Percentiles rank a stretch among this genome's conserved stretches.
Conservation (phyloP, 2,888 invertebrate genomes). For the Cepaea hortensis region DNA sequence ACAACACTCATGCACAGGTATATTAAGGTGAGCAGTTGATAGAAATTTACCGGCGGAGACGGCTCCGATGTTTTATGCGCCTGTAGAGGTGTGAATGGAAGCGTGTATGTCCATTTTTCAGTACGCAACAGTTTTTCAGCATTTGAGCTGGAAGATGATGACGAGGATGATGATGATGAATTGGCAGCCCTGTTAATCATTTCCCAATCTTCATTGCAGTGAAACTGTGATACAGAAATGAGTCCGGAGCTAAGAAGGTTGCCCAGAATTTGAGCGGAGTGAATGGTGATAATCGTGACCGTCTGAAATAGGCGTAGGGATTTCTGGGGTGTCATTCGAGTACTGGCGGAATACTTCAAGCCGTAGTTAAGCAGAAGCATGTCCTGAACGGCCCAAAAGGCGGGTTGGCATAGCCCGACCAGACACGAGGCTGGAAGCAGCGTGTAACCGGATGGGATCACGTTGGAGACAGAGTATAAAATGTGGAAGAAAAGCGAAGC, state of each 20-base stretch:
- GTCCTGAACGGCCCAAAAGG: constrained; percentile 68
- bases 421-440: constrained; percentile 64
- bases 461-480: constrained; percentile 65
- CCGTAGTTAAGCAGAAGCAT: constrained; percentile 67
- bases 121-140: constrained; percentile 21
- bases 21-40: constrained; percentile 64
- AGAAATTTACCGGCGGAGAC: constrained; percentile 57
- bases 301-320: constrained; percentile 68
- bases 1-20: constrained; percentile 65
- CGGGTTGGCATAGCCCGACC: constrained; percentile 68
- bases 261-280: constrained; percentile 69
- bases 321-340: constrained; percentile 62
- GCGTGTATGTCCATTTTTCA: constrained; percentile 56
- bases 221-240: constrained; percentile 58
- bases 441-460: constrained; percentile 66
- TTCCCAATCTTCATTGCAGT: constrained; percentile 50
- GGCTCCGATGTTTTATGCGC: constrained; percentile 49
- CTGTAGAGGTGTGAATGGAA: constrained; percentile 55
- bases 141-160: neutral
- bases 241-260: constrained; percentile 66
- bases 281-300: constrained; percentile 67
- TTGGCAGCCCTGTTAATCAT: constrained; percentile 21
- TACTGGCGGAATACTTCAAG: constrained; percentile 65
- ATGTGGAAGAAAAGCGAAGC: constrained; percentile 67
- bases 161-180: neutral